A percentile compares a stretch with the other conserved stretches of the same genome.
Evolutionary conservation across 1,140 invertebrate species (phyloP).

Genomic region (Caenorhabditis inopinata): DNA sequence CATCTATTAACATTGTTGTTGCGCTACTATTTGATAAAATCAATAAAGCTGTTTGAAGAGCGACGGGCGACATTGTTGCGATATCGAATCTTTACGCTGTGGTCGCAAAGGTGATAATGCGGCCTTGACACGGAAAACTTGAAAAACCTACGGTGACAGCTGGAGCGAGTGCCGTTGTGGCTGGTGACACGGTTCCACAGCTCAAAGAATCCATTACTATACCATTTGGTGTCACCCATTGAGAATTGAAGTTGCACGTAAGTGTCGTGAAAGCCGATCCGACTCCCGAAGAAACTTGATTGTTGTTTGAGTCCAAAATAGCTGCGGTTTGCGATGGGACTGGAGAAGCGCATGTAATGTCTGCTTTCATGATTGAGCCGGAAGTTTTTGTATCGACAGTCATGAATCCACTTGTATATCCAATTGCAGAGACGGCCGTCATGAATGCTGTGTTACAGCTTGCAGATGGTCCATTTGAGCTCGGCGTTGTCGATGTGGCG

Average conservation of each 20-base stretch:
- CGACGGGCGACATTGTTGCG: neutral
- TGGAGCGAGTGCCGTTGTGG: neutral
- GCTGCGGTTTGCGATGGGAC: neutral
- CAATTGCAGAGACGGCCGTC: neutral
- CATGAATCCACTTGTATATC: slow-evolving; percentile 2
- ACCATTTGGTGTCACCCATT: neutral
- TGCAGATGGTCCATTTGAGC: slow-evolving; percentile 1
- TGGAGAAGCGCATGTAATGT: neutral
- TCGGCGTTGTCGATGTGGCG: neutral
- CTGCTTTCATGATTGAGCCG: neutral
- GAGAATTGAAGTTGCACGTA: neutral
- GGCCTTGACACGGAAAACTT: neutral
- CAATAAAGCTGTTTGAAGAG: slow-evolving; percentile 4
- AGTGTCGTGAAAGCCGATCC: neutral
- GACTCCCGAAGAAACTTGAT: neutral
- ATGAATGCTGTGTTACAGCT: neutral
- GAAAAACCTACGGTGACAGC: neutral
- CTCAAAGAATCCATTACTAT: neutral
- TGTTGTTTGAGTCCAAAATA: neutral
- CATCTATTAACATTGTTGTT: neutral
- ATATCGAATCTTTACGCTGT: neutral
- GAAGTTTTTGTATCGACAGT: slow-evolving; percentile 5
- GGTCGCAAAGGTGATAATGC: neutral
- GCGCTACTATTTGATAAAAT: slow-evolving; percentile 14
- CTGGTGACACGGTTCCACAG: neutral